A percentile compares a stretch with the other conserved stretches of the same genome.
Conservation (phyloP, 1,140 invertebrate genomes). For the Lethrus apterus region DNA sequence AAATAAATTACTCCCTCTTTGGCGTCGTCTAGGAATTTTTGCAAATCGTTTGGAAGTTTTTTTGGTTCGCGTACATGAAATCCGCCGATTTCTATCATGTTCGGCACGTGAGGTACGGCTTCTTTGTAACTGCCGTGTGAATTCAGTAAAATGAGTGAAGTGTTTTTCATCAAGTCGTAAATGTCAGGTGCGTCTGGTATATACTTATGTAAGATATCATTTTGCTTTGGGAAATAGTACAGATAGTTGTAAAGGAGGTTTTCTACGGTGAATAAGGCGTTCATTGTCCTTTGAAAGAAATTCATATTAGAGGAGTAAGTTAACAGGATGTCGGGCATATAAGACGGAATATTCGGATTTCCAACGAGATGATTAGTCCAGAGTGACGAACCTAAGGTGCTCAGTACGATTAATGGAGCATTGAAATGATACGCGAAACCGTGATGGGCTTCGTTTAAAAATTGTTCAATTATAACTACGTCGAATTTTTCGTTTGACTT, state of each 20-base stretch:
- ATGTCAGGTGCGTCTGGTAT: constrained; percentile 43
- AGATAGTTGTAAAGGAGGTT: constrained; percentile 16
- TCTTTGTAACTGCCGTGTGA: constrained; percentile 41
- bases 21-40: constrained; percentile 43
- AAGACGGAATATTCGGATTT: constrained; percentile 38
- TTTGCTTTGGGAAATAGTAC: constrained; percentile 29
- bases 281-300: constrained; percentile 40
- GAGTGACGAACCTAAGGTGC: constrained; percentile 32
- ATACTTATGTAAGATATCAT: constrained; percentile 38
- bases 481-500: constrained; percentile 48
- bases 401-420: constrained; percentile 52
- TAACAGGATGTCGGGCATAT: constrained; percentile 32
- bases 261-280: constrained; percentile 26
- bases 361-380: constrained; percentile 32
- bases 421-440: constrained; percentile 54
- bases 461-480: constrained; percentile 56
- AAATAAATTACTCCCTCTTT: constrained; percentile 47
- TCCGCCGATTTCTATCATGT: constrained; percentile 47
- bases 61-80: constrained; percentile 44
- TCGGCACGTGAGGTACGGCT: constrained; percentile 42
- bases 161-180: constrained; percentile 44
- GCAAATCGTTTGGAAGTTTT: constrained; percentile 40
- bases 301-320: constrained; percentile 39
- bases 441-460: constrained; percentile 60
- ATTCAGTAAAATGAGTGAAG: constrained; percentile 47